Percentiles rank a stretch among this genome's conserved stretches.
These are phyloP conservation scores for Bimastos eiseni DNA, from an alignment of 2,888 invertebrate genomes.

Conservation along the genomic window DNA sequence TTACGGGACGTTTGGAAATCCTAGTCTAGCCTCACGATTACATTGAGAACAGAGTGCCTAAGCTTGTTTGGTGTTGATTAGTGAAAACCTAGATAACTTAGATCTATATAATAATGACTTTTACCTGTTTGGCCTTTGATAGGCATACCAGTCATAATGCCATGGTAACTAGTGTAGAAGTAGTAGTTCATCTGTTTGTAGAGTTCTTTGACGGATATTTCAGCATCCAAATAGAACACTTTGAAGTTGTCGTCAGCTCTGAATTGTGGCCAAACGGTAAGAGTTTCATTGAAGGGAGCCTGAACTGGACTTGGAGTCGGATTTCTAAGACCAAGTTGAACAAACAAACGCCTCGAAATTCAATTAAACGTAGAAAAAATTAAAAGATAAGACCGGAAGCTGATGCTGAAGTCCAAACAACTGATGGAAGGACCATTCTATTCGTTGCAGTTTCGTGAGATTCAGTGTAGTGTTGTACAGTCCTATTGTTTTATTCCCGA, in stretches of 20 bases:
- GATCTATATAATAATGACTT: background rate
- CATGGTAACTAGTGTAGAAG: constrained; percentile 34
- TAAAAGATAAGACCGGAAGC: too few species aligned
- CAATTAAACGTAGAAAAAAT: background rate
- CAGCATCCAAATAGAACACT: constrained; percentile 22
- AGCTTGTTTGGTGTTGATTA: too few species aligned
- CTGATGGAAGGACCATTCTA: background rate
- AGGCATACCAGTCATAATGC: background rate
- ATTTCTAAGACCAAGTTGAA: constrained; percentile 26
- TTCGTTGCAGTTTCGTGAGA: background rate
- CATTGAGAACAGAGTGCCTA: too few species aligned
- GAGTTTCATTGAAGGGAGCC: constrained; percentile 31
- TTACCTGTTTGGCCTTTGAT: background rate
- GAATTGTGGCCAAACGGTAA: constrained; percentile 35
- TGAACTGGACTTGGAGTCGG: constrained; percentile 37
- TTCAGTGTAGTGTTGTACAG: background rate
- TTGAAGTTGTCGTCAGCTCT: constrained; percentile 26
- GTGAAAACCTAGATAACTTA: too few species aligned
- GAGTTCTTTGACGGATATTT: constrained; percentile 15
- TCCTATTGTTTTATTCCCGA: background rate
- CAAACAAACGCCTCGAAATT: background rate
- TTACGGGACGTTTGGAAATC: too few species aligned
- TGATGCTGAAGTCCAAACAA: background rate
- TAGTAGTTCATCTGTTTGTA: constrained; percentile 32
- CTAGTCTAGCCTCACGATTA: too few species aligned